phyloP scores from a whole-genome alignment of 2,797 vertebrate species.

The Orestias chungarensis region DNA sequence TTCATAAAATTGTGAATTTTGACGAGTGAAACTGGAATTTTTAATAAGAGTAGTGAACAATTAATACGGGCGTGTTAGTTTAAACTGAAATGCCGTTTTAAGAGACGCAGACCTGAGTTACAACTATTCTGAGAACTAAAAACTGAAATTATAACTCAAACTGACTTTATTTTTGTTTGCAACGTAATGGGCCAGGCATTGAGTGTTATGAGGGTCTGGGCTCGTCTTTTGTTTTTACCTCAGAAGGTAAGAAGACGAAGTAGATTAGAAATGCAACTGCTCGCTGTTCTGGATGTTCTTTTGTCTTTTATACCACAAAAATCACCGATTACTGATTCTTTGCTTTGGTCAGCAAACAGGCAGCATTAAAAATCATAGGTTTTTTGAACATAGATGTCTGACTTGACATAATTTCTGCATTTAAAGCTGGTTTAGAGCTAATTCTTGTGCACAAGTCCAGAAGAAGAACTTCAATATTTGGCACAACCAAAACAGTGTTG shows the following conservation, averaged over 20 bases:
- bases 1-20: no score
- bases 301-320: background rate
- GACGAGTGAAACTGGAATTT: no score
- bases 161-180: background rate
- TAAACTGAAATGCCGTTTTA: background rate
- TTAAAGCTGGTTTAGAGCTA: constrained; percentile 54
- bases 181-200: background rate
- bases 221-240: background rate
- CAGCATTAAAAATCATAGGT: no score
- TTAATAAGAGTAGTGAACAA: background rate
- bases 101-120: background rate
- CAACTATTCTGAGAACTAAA: background rate
- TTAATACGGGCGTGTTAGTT: background rate
- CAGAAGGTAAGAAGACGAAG: background rate
- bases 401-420: constrained; percentile 35
- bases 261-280: background rate
- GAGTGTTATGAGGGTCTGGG: background rate
- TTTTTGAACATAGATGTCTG: no score
- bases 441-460: constrained; percentile 56
- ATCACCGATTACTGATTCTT: constrained; percentile 51
- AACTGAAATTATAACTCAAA: background rate
- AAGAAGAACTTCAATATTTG: constrained; percentile 76
- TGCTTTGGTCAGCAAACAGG: constrained; percentile 46
- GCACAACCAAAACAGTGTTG: constrained; percentile 73
- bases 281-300: background rate